These are phyloP conservation scores for Malurus cyaneus DNA, from an alignment of 2,113 vertebrate species.

Conservation along the genomic window DNA sequence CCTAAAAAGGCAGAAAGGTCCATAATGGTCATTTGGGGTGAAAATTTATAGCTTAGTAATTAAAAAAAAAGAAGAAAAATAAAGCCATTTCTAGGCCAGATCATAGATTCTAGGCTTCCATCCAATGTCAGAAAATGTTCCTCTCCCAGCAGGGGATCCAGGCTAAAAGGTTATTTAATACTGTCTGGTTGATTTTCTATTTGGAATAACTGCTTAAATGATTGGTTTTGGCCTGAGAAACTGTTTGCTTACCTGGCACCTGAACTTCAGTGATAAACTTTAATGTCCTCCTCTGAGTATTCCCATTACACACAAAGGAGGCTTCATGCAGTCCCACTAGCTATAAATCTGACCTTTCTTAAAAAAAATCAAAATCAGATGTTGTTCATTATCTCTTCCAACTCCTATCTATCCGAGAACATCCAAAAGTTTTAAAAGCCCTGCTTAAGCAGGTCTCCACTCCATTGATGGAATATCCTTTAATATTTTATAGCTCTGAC, in stretches of 20 bases:
- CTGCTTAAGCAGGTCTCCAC: slow-evolving; percentile 22
- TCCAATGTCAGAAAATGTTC: slow-evolving; percentile 39
- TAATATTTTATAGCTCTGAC: slow-evolving; percentile 68
- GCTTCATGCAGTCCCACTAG: background rate
- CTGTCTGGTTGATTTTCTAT: slow-evolving; percentile 27
- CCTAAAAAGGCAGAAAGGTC: background rate
- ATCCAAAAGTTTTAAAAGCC: slow-evolving; percentile 16
- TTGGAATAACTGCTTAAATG: slow-evolving; percentile 37
- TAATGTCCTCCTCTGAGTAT: slow-evolving; percentile 31
- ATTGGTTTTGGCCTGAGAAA: slow-evolving; percentile 39
- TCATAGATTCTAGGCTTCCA: slow-evolving; percentile 38
- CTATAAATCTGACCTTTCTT: background rate
- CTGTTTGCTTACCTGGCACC: slow-evolving; percentile 65
- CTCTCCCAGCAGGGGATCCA: background rate
- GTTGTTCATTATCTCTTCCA: background rate
- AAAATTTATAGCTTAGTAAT: slow-evolving; percentile 48
- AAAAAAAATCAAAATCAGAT: background rate
- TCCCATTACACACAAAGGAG: background rate
- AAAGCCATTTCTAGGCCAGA: background rate
- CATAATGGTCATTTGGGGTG: background rate
- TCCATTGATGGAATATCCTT: slow-evolving; percentile 26
- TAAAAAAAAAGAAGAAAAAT: background rate
- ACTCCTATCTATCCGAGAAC: background rate
- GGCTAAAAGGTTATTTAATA: slow-evolving; percentile 46
- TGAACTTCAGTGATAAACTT: slow-evolving; percentile 43